Evolutionary conservation across 2,888 invertebrate species (phyloP), one percentile per base, ranked within the genome.

Genomic region (Synanthedon andrenaeformis): DNA sequence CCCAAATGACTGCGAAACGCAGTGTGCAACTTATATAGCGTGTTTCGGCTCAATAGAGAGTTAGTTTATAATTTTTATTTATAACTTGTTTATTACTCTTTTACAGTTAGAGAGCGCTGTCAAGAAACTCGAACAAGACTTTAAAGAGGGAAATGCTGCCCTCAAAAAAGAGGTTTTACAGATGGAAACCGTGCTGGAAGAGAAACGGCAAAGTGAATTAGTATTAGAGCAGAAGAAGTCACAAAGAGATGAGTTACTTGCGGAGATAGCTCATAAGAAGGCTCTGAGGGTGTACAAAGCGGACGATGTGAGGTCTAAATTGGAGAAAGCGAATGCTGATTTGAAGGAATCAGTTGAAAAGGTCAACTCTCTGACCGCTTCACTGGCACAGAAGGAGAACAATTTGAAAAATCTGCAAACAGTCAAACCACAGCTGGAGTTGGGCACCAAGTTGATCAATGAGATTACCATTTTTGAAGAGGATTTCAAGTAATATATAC

Each of bases 281-380:
- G 76, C 79, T 1, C 56, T 78, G 2, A 74, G 82, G 52, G 86
- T 87, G 0, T 77, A 79, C 49, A 82, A 86, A 55, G 83, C 78
- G 0, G 81, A 84, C 0, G 86, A 84, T 56, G 74, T 85, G 1
- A 69, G 65, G 51, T 66, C 72, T 0, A 77, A 85, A 28, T 78
- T 66, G 0, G 73, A 74, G 51, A 75, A 80, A 57, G 78, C 82
- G 0, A 63, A 72, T 0, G 74, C 70, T 49, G 75, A 75, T 55
- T 74, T 81, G 0, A 74, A 76, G 54, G 84, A 84, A 49, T 74
- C 71, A 0, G 82, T 84, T 41, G 76, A 80, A 50, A 79, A 78
- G 41, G 54, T 79, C 1, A 72, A 71, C 6, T 64, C 69, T 0
- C 58, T 81, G 1, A 58, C 66, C 12, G 64, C 67, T 0, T 76